phyloP scores from a whole-genome alignment of 1,140 invertebrate species.

The Sinonovacula constricta region DNA sequence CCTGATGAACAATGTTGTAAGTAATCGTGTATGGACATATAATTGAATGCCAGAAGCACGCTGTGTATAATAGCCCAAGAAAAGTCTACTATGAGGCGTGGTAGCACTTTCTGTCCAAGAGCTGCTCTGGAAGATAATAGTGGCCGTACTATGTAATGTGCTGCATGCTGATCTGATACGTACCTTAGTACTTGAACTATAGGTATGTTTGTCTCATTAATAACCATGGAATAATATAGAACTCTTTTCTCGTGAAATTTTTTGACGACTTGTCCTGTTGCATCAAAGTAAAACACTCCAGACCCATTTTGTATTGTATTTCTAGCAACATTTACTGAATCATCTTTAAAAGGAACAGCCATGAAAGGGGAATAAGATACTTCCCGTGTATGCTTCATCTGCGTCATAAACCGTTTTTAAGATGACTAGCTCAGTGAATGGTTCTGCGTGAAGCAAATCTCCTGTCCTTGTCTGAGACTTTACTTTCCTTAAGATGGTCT shows the following conservation, averaged over 20 bases:
- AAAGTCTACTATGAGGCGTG: slow-evolving; percentile 8
- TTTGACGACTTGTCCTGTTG: slow-evolving; percentile 3
- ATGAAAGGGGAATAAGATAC: background rate
- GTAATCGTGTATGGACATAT: background rate
- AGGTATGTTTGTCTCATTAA: slow-evolving; percentile 9
- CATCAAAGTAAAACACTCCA: slow-evolving; percentile 10
- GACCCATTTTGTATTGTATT: background rate
- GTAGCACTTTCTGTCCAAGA: slow-evolving; percentile 5
- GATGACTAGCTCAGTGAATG: slow-evolving; percentile 9
- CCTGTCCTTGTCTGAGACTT: slow-evolving; percentile 1
- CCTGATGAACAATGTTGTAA: background rate
- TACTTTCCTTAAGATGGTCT: slow-evolving; percentile 6
- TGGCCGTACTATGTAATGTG: slow-evolving; percentile 6
- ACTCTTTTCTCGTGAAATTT: slow-evolving; percentile 5
- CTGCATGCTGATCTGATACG: background rate
- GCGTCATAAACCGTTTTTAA: slow-evolving; percentile 4
- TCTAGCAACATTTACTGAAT: background rate
- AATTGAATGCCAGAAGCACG: slow-evolving; percentile 8
- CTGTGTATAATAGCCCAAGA: slow-evolving; percentile 7
- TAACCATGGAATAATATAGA: slow-evolving; percentile 7
- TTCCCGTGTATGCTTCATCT: slow-evolving; percentile 2
- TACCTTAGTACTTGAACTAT: background rate
- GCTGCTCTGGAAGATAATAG: slow-evolving; percentile 5
- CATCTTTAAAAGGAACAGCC: background rate
- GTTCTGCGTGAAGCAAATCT: background rate